A percentile compares a stretch with the other conserved stretches of the same genome.
Conservation (phyloP, 1,140 invertebrate genomes). For the Platorchestia sp. region DNA sequence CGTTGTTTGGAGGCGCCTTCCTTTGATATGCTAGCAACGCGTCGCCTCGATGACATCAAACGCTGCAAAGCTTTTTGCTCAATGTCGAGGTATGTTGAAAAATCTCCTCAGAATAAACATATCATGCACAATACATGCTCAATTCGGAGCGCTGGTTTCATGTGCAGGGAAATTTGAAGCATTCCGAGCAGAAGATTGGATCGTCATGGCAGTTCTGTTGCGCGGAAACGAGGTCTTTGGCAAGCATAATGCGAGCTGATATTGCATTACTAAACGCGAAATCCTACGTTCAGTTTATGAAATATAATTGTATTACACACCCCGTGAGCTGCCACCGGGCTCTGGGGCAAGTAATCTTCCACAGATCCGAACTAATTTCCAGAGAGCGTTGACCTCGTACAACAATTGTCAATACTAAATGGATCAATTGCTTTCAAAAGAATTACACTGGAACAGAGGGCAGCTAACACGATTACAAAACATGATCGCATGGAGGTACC, state of each 20-base stretch:
- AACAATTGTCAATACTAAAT: constrained; percentile 33
- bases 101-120: constrained; percentile 25
- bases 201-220: neutral
- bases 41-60: constrained; percentile 40
- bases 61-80: constrained; percentile 15
- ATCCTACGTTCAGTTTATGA: neutral
- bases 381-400: neutral
- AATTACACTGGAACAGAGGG: constrained; percentile 16
- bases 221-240: neutral
- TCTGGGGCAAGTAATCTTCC: neutral
- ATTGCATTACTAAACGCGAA: neutral
- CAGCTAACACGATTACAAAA: constrained; percentile 24
- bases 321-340: neutral
- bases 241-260: neutral
- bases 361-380: neutral
- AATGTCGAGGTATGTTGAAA: constrained; percentile 16
- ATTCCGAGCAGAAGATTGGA: neutral
- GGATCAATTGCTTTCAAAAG: constrained; percentile 48
- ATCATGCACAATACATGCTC: constrained; percentile 13
- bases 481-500: neutral
- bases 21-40: constrained; percentile 43
- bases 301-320: neutral
- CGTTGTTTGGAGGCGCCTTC: constrained; percentile 41
- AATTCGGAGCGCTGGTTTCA: neutral
- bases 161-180: neutral